A percentile compares a stretch with the other conserved stretches of the same genome.
phyloP scores from a whole-genome alignment of 1,140 invertebrate genomes.

The Steinernema khuongi region DNA sequence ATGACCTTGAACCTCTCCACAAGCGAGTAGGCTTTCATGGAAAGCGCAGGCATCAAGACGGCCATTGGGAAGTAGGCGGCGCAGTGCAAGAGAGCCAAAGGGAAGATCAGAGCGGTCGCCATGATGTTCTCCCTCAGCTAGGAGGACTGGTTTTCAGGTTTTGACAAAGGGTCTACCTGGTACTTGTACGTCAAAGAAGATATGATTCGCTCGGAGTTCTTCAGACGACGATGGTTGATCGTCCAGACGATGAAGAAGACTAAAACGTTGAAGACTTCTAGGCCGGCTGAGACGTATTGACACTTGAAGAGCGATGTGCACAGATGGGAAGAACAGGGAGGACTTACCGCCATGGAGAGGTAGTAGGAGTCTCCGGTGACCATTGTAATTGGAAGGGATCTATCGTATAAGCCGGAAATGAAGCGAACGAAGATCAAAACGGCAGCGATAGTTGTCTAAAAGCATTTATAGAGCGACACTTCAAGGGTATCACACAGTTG shows the following conservation, averaged over 20 bases:
- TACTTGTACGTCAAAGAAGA: background rate
- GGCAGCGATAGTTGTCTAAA: background rate
- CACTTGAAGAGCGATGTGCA: background rate
- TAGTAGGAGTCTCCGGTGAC: background rate
- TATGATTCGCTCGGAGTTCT: background rate
- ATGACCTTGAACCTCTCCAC: background rate
- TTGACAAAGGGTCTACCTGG: background rate
- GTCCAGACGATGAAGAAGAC: background rate
- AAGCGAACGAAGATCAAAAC: background rate
- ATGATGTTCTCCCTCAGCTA: background rate
- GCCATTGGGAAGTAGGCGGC: background rate
- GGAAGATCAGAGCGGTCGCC: background rate
- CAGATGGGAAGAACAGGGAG: background rate
- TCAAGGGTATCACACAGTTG: background rate
- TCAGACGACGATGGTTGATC: background rate
- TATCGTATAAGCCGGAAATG: background rate
- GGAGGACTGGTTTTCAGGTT: background rate
- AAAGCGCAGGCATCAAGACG: background rate
- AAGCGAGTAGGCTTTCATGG: background rate
- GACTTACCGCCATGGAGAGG: background rate
- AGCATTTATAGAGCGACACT: background rate
- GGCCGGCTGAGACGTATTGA: background rate
- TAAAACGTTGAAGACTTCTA: background rate
- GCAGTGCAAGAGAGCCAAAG: background rate
- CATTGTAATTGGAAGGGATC: background rate